phyloP scores from a whole-genome alignment of 2,113 vertebrate genomes.

The Orthonyx spaldingii region DNA sequence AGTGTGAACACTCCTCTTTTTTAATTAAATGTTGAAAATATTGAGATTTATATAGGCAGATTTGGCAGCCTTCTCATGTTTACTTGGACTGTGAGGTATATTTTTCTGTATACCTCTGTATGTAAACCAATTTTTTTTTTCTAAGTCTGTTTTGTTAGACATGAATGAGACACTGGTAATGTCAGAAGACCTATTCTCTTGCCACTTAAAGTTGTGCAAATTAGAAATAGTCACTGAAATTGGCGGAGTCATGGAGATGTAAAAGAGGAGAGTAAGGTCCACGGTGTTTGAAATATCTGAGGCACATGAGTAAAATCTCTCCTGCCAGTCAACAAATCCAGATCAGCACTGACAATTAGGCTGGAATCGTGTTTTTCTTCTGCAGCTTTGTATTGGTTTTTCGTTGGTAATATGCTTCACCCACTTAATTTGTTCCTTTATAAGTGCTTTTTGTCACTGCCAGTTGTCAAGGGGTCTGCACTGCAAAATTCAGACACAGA shows the following conservation, averaged over 20 bases:
- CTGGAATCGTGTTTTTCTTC: neutral
- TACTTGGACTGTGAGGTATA: neutral
- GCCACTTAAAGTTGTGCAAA: neutral
- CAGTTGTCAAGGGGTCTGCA: neutral
- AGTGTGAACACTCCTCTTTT: neutral
- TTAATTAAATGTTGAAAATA: constrained; percentile 25
- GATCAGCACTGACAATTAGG: neutral
- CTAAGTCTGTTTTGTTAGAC: neutral
- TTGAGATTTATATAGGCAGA: neutral
- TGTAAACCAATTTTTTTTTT: neutral
- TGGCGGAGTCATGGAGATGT: neutral
- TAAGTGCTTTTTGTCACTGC: neutral
- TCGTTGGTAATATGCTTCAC: neutral
- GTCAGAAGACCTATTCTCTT: neutral
- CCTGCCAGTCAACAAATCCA: neutral
- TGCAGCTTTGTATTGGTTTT: neutral
- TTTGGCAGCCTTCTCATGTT: constrained; percentile 6
- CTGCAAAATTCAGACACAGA: neutral
- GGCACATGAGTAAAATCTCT: neutral
- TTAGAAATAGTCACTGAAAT: neutral
- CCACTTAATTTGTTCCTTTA: neutral
- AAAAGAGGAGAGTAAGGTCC: neutral
- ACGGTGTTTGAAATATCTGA: neutral
- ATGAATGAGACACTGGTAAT: neutral
- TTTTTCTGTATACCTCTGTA: neutral